Base-by-base conservation (phyloP, 2,888 invertebrate genomes). In the Synanthedon vespiformis region DNA sequence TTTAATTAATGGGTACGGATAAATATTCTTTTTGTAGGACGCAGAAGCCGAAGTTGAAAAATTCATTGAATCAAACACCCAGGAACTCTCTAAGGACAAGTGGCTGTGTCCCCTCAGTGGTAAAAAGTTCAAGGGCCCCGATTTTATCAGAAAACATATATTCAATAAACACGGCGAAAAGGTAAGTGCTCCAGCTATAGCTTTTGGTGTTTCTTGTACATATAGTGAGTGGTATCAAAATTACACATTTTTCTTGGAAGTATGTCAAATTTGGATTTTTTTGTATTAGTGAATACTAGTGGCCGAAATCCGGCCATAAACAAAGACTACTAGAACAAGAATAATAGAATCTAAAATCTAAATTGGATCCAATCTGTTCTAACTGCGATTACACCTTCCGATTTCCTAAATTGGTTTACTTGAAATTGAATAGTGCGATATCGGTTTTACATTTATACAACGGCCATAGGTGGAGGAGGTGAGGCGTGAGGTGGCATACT, bases 41-140 rank as follows among this genome's bases (percentile, higher is more conserved):
- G 83, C 88, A 0, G 89, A 90, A 55, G 89, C 83, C 1, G 96
- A 95, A 80, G 94, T 98, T 1, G 98, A 98, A 68, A 97, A 97
- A 76, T 98, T 99, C 76, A 93, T 99, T 13, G 92, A 94, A 66
- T 94, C 97, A 0, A 99, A 99, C 75, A 98, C 98, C 0, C 96
- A 99, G 70, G 99, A 99, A 80, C 73, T 99, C 59, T 95, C 96
- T 0, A 98, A 98, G 74, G 99, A 99, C 75, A 99, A 99, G 68
- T 99, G 99, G 99, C 80, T 99, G 60, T 99, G 99, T 80, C 99
- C 99, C 0, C 85, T 99, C 8, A 98, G 98, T 53, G 99, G 99
- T 1, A 99, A 99, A 79, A 99, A 99, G 77, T 99, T 99, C 84
- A 99, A 99, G 77, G 94, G 99, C 0, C 98, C 99, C 0, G 99